phyloP scores from a whole-genome alignment of 2,113 vertebrate genomes.

The Chroicocephalus ridibundus region DNA sequence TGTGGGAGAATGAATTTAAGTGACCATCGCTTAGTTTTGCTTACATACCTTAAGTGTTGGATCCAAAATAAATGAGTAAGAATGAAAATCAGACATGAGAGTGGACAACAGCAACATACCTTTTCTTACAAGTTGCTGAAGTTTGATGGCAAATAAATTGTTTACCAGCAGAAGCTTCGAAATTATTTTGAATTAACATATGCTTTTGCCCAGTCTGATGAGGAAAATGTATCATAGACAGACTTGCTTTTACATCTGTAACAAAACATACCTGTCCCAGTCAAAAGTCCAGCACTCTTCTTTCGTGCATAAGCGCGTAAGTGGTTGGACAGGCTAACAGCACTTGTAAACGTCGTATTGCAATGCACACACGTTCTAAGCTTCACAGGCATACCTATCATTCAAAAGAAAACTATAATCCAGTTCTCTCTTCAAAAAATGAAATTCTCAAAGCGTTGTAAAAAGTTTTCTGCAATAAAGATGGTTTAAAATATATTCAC shows the following conservation, averaged over 20 bases:
- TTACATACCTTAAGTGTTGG: conserved; percentile 65
- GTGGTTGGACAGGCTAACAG: conserved; percentile 91
- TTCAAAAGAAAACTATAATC: conserved; percentile 85
- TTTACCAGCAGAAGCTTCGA: conserved; percentile 66
- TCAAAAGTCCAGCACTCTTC: conserved; percentile 86
- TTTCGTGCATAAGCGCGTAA: conserved; percentile 85
- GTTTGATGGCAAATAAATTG: conserved; percentile 61
- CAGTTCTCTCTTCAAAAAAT: conserved; percentile 80
- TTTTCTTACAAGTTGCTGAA: conserved; percentile 76
- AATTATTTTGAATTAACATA: conserved; percentile 70
- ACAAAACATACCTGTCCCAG: conserved; percentile 84
- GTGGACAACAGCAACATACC: conserved; percentile 71
- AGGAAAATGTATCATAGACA: conserved; percentile 73
- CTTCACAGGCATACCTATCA: conserved; percentile 85
- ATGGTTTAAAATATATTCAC: conserved; percentile 72
- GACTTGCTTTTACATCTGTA: conserved; percentile 77
- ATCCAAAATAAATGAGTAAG: conserved; percentile 63
- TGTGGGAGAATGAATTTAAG: conserved; percentile 42
- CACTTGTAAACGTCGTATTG: conserved; percentile 93
- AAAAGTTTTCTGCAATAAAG: conserved; percentile 76
- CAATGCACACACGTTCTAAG: conserved; percentile 91
- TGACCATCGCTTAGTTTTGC: conserved; percentile 34
- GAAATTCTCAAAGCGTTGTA: conserved; percentile 77
- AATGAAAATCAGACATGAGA: conserved; percentile 68
- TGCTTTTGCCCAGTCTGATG: conserved; percentile 75